phyloP scores from a whole-genome alignment of 92 coral and sea anemone genomes.

The Palythoa grandiflora region DNA sequence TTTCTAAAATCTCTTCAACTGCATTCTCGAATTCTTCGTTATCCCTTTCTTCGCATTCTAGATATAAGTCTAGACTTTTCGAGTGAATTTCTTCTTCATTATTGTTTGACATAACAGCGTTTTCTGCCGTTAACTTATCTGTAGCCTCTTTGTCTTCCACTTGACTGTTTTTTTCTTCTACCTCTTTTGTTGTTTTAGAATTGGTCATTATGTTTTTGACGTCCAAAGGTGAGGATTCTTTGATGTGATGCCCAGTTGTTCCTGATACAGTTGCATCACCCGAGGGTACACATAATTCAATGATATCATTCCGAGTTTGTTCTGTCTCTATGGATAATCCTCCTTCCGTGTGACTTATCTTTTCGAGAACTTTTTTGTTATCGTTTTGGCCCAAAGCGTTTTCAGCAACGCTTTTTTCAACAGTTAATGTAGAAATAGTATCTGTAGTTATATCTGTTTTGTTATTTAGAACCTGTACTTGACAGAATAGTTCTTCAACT shows the following conservation, averaged over 20 bases:
- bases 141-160: not conserved
- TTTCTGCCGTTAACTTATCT: slow-evolving; percentile 11
- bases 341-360: not conserved
- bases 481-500: slow-evolving; percentile 46
- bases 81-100: not conserved
- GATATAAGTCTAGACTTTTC: not conserved
- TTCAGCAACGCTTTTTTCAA: not conserved
- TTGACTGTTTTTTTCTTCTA: not conserved
- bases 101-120: not conserved
- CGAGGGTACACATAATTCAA: not conserved
- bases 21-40: slow-evolving; percentile 36
- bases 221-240: not conserved
- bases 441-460: slow-evolving; percentile 9
- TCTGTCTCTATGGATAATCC: not conserved
- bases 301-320: not conserved
- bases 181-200: slow-evolving; percentile 1
- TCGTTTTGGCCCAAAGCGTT: slow-evolving; percentile 1
- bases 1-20: slow-evolving; percentile 37
- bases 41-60: slow-evolving; percentile 14
- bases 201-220: not conserved
- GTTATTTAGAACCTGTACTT: slow-evolving; percentile 25
- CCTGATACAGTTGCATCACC: not conserved
- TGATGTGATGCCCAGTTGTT: not conserved
- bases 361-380: not conserved
- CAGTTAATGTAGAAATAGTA: not conserved